phyloP scores from a whole-genome alignment of 2,113 vertebrate genomes.

The Centrocercus urophasianus region DNA sequence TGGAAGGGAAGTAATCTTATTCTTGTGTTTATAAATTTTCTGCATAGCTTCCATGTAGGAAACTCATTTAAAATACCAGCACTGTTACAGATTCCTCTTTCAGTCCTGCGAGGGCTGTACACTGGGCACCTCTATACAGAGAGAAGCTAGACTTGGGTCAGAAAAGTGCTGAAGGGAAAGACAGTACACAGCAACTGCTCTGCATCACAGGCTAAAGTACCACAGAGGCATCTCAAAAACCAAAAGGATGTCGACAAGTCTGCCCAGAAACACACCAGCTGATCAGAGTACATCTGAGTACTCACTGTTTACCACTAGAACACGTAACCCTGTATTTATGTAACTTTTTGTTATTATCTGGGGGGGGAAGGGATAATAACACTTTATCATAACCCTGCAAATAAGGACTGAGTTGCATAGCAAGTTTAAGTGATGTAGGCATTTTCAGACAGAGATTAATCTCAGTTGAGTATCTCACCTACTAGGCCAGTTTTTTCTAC shows the following conservation, averaged over 20 bases:
- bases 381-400: neutral
- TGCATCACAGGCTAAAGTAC: neutral
- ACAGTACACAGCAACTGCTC: neutral
- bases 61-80: neutral
- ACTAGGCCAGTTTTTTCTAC: neutral
- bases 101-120: neutral
- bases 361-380: neutral
- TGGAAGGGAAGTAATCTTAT: neutral
- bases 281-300: neutral
- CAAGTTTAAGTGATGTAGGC: neutral
- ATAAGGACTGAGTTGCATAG: neutral
- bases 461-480: neutral
- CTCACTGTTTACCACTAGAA: neutral
- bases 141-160: fast-evolving
- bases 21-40: neutral
- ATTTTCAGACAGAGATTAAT: neutral
- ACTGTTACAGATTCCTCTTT: neutral
- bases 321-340: neutral
- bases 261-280: neutral
- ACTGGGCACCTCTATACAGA: neutral
- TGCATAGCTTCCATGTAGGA: neutral
- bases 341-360: neutral
- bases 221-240: neutral
- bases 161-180: neutral
- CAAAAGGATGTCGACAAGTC: neutral